A percentile compares a stretch with the other conserved stretches of the same genome.
phyloP scores from a whole-genome alignment of 2,113 vertebrate species.

The Phaethon lepturus region DNA sequence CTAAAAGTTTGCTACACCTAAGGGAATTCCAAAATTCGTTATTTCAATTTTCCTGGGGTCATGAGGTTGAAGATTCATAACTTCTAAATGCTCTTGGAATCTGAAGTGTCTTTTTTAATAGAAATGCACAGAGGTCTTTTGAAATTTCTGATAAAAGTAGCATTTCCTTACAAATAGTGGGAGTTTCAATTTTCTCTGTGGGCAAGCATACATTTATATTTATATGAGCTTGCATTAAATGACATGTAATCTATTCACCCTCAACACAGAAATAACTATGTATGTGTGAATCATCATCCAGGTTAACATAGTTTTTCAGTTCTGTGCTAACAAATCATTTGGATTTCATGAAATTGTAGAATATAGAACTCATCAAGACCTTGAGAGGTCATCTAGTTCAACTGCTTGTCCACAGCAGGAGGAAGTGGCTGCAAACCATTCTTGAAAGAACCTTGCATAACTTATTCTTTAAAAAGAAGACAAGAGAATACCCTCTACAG shows the following conservation, averaged over 20 bases:
- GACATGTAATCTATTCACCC: neutral
- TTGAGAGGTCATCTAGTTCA: neutral
- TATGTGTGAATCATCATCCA: neutral
- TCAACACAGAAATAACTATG: neutral
- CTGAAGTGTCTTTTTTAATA: neutral
- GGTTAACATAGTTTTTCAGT: neutral
- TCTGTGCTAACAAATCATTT: neutral
- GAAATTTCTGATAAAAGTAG: neutral
- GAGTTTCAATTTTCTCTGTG: neutral
- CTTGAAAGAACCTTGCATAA: neutral
- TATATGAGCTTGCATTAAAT: neutral
- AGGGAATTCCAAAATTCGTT: neutral
- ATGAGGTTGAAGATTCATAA: neutral
- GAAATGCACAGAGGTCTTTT: neutral
- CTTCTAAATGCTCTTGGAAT: neutral
- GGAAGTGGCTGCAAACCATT: neutral
- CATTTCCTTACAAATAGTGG: neutral
- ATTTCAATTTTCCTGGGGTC: neutral
- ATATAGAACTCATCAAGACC: neutral
- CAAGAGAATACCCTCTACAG: neutral
- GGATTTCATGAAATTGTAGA: neutral
- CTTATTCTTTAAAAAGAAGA: neutral
- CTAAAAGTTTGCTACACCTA: neutral
- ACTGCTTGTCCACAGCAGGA: neutral
- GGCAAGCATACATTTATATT: neutral